Evolutionary conservation across 1,140 invertebrate genomes (phyloP), one percentile per base, ranked within the genome.

Genomic region (Pseudomyrmex flavicornis): DNA sequence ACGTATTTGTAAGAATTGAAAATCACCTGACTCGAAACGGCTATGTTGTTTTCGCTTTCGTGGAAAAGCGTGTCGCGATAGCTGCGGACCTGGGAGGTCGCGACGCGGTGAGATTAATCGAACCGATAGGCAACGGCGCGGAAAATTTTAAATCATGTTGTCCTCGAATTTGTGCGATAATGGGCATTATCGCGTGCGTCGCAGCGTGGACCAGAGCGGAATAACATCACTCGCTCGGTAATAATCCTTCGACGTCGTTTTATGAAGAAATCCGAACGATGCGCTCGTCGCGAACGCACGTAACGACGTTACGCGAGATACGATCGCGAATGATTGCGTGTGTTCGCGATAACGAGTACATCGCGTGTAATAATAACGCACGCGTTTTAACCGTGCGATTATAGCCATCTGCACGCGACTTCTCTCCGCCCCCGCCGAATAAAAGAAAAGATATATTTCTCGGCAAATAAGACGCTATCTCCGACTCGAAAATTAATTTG

Each of bases 131-230:
- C 80, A 80, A 50, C 68, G 68, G 35, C 62, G 66, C 58, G 75
- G 85, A 88, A 88, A 88, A 87, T 87, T 87, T 86, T 61, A 70
- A 83, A 88, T 80, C 69, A 58, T 58, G 20, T 15, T 61, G 82
- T 87, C 86, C 85, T 87, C 85, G 86, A 88, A 88, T 88, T 87
- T 77, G 54, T 82, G 66, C 82, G 85, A 88, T 84, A 87, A 87
- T 68, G 50, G 76, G 15, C 56, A 84, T 77, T 69, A 74, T 50
- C 44, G 69, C 68, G 54, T 58, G 52, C 35, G 59, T 61, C 44
- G 35, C 35, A 35, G 35, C 35, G 56, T 77, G 73, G 75, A 69
- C 86, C 59, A 83, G 35, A 35, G 13, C 61, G 3, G 46, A 77
- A 69, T 54, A 35, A 12, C 61, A 54, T n/a, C 44, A 12, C 56